phyloP scores from a whole-genome alignment of 2,888 invertebrate species.

The Podabrus alpinus region DNA sequence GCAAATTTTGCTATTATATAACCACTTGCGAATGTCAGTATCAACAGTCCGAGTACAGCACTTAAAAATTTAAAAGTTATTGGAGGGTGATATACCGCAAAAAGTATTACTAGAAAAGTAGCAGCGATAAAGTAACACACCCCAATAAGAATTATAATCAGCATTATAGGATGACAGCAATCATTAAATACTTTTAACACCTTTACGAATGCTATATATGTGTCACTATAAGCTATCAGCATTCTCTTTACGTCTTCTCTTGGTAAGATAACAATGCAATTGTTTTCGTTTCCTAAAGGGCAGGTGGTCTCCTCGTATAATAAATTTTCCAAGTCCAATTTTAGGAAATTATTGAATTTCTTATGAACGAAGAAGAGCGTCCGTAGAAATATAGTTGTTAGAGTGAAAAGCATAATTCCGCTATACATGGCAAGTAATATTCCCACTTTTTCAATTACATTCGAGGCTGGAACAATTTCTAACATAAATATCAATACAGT shows the following conservation, averaged over 20 bases:
- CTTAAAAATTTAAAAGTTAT: background rate
- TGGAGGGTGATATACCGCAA: background rate
- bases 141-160: background rate
- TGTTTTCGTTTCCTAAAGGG: background rate
- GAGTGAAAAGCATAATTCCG: too few relatives aligned
- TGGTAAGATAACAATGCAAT: background rate
- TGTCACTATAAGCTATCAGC: background rate
- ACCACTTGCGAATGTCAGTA: background rate
- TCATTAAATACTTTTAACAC: background rate
- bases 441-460: background rate
- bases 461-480: background rate
- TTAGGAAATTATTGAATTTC: background rate
- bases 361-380: background rate
- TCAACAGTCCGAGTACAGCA: background rate
- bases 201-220: background rate
- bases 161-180: background rate
- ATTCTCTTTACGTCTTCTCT: background rate
- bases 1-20: background rate
- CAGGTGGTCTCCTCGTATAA: background rate
- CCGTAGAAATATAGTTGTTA: background rate
- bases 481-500: background rate
- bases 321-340: background rate
- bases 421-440: background rate
- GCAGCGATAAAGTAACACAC: background rate
- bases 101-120: background rate